These are phyloP conservation scores for Hypomecis atomaria DNA, from an alignment of 2,888 invertebrate species.

Conservation along the genomic window DNA sequence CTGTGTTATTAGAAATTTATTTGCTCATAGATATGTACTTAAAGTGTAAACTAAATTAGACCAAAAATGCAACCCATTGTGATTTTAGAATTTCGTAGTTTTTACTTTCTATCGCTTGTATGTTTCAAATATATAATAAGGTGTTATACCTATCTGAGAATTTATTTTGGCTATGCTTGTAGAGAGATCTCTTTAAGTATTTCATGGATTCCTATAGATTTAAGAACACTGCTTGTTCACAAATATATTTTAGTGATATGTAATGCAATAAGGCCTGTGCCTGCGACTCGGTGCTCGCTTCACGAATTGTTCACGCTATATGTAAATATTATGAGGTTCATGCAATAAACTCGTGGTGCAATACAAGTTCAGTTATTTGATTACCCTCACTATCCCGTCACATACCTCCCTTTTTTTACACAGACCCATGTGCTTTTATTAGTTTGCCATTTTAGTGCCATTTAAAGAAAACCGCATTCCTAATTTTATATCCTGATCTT, in stretches of 20 bases:
- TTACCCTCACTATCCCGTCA: constrained; percentile 34
- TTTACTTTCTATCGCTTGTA: constrained; percentile 10
- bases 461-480: background rate
- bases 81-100: constrained; percentile 30
- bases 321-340: constrained; percentile 31
- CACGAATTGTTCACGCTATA: background rate
- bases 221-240: constrained; percentile 23
- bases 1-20: constrained; percentile 48
- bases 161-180: constrained; percentile 17
- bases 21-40: constrained; percentile 44
- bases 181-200: constrained; percentile 4
- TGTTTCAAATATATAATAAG: constrained; percentile 3
- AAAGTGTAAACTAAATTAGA: constrained; percentile 23
- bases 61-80: constrained; percentile 45
- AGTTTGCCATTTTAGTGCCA: constrained; percentile 2
- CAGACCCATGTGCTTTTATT: constrained; percentile 55
- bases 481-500: background rate
- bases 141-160: background rate
- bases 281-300: constrained; percentile 33
- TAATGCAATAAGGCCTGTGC: constrained; percentile 16
- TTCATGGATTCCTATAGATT: constrained; percentile 17
- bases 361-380: constrained; percentile 49
- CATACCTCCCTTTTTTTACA: constrained; percentile 46
- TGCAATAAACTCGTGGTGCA: constrained; percentile 42
- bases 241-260: constrained; percentile 9